These are phyloP conservation scores for Dasyurus viverrinus DNA, from an alignment of 2,113 vertebrate genomes.

Conservation along the genomic window DNA sequence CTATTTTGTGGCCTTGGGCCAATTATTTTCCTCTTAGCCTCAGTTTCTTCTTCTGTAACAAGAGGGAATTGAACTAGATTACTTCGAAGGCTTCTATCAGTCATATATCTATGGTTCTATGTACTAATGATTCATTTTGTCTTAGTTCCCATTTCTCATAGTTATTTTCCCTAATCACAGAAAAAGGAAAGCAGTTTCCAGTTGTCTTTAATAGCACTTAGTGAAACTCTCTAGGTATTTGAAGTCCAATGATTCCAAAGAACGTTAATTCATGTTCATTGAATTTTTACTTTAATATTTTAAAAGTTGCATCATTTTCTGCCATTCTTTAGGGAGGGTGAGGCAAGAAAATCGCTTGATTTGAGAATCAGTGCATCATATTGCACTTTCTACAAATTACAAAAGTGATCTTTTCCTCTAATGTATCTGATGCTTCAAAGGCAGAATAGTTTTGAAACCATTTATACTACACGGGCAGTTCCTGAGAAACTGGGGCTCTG, in stretches of 20 bases:
- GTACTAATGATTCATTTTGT: background rate
- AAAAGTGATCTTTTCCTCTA: conserved; percentile 17
- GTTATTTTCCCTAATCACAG: conserved; percentile 34
- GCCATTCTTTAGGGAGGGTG: background rate
- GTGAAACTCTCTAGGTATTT: background rate
- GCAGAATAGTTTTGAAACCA: conserved; percentile 9
- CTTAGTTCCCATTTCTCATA: background rate
- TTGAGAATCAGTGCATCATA: background rate
- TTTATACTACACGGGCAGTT: background rate
- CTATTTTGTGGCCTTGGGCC: background rate
- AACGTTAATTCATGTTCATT: background rate
- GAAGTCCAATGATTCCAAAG: conserved; percentile 8
- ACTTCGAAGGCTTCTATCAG: background rate
- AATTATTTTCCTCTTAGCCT: background rate
- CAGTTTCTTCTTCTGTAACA: background rate
- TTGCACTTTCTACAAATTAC: conserved; percentile 8
- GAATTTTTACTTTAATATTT: conserved; percentile 30
- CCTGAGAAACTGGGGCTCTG: background rate
- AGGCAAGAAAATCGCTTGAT: conserved; percentile 8
- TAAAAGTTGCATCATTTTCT: conserved; percentile 41
- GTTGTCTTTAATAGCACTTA: conserved; percentile 17
- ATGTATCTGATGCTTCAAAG: conserved; percentile 3
- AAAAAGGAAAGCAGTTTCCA: conserved; percentile 21
- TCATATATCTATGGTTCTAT: background rate
- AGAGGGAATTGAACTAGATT: background rate